Conservation (phyloP, 2,888 invertebrate genomes). For the Cyrtodaria siliqua region DNA sequence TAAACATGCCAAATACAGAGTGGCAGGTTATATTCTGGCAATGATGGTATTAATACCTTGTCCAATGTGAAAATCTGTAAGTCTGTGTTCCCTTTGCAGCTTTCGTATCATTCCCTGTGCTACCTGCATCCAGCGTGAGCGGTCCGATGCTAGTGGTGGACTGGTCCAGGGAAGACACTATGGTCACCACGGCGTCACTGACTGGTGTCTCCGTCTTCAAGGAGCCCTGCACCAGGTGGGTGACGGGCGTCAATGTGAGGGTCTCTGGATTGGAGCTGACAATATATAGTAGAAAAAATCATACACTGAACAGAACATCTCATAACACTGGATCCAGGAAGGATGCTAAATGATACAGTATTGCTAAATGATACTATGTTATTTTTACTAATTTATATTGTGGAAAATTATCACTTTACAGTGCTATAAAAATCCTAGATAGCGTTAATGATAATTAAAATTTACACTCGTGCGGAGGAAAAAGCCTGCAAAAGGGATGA, state of each 20-base stretch:
- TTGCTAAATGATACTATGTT: too few relatives aligned
- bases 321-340: too few relatives aligned
- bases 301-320: too few relatives aligned
- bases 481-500: too few relatives aligned
- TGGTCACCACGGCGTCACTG: constrained; percentile 81
- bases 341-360: too few relatives aligned
- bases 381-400: too few relatives aligned
- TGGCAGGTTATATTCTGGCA: too few relatives aligned
- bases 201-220: constrained; percentile 82
- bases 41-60: constrained; percentile 78
- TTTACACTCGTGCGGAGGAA: too few relatives aligned
- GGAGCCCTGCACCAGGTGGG: constrained; percentile 84
- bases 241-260: constrained; percentile 82
- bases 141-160: constrained; percentile 74
- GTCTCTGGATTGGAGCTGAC: constrained; percentile 79
- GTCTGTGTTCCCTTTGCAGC: constrained; percentile 43
- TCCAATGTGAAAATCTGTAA: constrained; percentile 86
- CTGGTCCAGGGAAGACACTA: constrained; percentile 77
- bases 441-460: too few relatives aligned
- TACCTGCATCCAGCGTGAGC: constrained; percentile 60
- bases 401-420: too few relatives aligned
- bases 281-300: constrained; percentile 1
- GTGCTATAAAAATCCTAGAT: too few relatives aligned
- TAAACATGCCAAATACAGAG: too few relatives aligned
- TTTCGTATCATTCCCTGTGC: constrained; percentile 17